Evolutionary conservation across 2,797 vertebrate species (phyloP).

Genomic region (Bradypus variegatus): DNA sequence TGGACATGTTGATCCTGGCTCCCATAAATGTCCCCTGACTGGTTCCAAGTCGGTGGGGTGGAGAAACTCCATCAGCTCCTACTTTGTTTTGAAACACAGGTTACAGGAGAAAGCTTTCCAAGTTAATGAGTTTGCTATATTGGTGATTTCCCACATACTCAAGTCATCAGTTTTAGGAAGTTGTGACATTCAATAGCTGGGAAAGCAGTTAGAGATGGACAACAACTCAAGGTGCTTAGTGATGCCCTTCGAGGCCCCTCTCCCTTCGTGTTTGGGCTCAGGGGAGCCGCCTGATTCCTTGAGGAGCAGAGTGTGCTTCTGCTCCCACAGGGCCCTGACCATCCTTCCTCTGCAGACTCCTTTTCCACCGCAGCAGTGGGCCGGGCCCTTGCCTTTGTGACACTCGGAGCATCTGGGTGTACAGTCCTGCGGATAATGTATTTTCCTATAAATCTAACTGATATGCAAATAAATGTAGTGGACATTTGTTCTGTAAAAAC

Average conservation of each 20-base stretch:
- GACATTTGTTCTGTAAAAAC: neutral
- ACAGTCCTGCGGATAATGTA: neutral
- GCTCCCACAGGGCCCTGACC: neutral
- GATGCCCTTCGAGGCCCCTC: neutral
- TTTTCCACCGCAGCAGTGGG: no score
- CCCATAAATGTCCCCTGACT: neutral
- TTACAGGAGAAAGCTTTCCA: neutral
- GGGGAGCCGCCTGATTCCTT: neutral
- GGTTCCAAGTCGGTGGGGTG: neutral
- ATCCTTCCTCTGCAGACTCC: neutral
- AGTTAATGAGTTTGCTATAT: neutral
- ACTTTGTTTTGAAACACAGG: neutral
- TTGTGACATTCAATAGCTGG: no score
- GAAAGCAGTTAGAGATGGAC: neutral
- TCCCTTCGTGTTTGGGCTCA: neutral
- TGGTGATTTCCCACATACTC: neutral
- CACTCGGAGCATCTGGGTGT: neutral
- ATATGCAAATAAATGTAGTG: neutral
- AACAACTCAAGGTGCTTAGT: neutral
- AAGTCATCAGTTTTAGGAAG: neutral
- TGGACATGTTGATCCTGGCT: neutral
- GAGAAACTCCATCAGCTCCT: neutral
- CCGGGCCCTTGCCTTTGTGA: neutral
- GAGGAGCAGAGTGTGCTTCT: no score
- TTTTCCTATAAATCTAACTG: constrained; percentile 20